Conservation (phyloP, 2,113 vertebrate species). For the Mastomys natalensis region DNA sequence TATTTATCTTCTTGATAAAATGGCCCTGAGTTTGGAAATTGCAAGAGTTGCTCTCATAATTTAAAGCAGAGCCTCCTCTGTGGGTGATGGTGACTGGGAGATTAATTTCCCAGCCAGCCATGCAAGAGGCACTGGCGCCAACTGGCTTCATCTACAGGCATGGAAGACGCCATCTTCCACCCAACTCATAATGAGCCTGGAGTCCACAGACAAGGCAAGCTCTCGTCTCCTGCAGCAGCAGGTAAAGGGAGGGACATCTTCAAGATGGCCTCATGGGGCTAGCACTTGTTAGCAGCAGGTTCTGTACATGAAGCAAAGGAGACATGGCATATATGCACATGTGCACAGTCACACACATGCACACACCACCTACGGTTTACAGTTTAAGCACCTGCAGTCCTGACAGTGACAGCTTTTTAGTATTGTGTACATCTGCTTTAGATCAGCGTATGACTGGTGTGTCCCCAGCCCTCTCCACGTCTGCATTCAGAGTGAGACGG, state of each 20-base stretch:
- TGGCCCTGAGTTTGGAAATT: constrained; percentile 71
- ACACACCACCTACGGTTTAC: background rate
- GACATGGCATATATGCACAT: background rate
- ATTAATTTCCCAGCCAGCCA: constrained; percentile 82
- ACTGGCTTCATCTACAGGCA: constrained; percentile 77
- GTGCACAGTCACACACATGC: background rate
- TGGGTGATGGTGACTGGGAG: constrained; percentile 74
- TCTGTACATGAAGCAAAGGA: background rate
- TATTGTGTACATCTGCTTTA: background rate
- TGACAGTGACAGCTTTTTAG: background rate
- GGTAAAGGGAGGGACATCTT: background rate
- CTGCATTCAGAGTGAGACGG: background rate
- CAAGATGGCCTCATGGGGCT: constrained; percentile 69
- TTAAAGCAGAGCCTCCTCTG: constrained; percentile 81
- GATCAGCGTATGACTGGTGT: background rate
- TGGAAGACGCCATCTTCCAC: constrained; percentile 70
- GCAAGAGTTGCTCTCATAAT: constrained; percentile 82
- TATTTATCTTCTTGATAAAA: constrained; percentile 84
- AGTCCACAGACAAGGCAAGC: constrained; percentile 32
- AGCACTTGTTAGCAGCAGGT: background rate
- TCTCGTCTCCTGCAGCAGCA: constrained; percentile 73
- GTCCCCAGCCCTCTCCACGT: background rate
- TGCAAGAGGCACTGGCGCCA: constrained; percentile 51
- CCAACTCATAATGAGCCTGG: constrained; percentile 80
- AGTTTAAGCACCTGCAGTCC: background rate